Evolutionary conservation across 2,797 vertebrate species (phyloP), one percentile per base, ranked within the genome.

Genomic region (Dendrocincla fuliginosa): DNA sequence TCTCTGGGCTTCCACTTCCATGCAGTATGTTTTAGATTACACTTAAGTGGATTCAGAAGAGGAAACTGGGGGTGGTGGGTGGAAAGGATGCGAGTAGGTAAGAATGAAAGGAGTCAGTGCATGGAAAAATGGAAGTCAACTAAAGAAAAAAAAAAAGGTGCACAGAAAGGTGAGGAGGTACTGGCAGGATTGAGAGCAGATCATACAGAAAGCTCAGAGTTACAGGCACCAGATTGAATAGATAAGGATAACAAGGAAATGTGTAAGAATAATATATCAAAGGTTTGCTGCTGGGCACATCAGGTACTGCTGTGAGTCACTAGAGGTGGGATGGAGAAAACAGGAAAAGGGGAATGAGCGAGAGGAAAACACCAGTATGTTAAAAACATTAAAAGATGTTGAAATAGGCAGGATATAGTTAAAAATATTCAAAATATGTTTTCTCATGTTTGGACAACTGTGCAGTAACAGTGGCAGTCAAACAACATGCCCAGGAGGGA

Each of bases 11-110:
- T 90, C 52, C 24, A 86, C 69, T 95, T 90, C 55, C 89, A 53
- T 49, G 71, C 69, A 87, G 92, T 83, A 46, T 94, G 89, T 95
- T 97, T 96, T 93, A 94, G 85, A 93, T 93, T 95, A 94, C 70
- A 83, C 73, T 75, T 77, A 90, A 93, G 93, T 92, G 92, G 69
- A 93, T 91, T 96, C 94, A 87, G 52, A 81, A 95, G 77, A 96
- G 85, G 97, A 97, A 97, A 84, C 94, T 88, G 84, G 79, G 77
- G 88, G 84, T 64, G 84, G 84, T 3, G 15, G 52, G 74, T 37
- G 64, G 79, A 88, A 82, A 96, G 84, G 88, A 82, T 33, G 1
- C 2, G 5, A 93, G 71, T 47, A 78, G 74, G 77, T 77, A 71
- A 83, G 71, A 90, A 86, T 42, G 18, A 81, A 86, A 96, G 86